Evolutionary conservation across 2,888 invertebrate species (phyloP).

Genomic region (Pyrocoelia pectoralis): DNA sequence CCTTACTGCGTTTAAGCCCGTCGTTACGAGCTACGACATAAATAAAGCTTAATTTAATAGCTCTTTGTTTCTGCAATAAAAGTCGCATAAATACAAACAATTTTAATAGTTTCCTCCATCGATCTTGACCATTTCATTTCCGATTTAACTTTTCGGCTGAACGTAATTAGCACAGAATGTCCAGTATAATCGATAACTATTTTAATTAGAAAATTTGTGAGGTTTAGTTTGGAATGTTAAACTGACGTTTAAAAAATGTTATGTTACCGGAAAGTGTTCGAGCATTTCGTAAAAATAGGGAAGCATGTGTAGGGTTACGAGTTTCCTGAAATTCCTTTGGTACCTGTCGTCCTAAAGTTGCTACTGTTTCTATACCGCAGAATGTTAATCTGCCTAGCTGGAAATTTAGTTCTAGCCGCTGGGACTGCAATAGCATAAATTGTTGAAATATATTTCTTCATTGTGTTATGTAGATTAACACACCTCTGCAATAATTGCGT

Average conservation of each 20-base stretch:
- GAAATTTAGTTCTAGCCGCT: slow-evolving; percentile 15
- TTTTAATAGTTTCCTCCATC: slow-evolving; percentile 4
- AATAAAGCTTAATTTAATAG: slow-evolving; percentile 35
- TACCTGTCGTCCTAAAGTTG: slow-evolving; percentile 13
- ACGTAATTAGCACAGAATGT: too few relatives aligned
- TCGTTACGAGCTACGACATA: slow-evolving; percentile 29
- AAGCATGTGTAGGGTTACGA: slow-evolving; percentile 3
- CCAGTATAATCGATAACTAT: too few relatives aligned
- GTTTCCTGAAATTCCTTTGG: slow-evolving; percentile 9
- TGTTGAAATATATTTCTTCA: slow-evolving; percentile 12
- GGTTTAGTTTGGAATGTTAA: slow-evolving; percentile 7
- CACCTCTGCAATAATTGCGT: not conserved
- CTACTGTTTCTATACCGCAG: slow-evolving; percentile 14
- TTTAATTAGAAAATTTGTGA: not conserved
- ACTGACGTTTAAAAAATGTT: not conserved
- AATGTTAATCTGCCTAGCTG: slow-evolving; percentile 12
- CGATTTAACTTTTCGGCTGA: not conserved
- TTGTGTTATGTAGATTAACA: not conserved
- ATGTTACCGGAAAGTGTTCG: not conserved
- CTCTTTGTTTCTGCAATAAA: slow-evolving; percentile 32
- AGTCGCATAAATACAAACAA: slow-evolving; percentile 29
- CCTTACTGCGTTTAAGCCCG: slow-evolving; percentile 35
- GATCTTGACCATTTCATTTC: not conserved
- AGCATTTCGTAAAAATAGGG: not conserved
- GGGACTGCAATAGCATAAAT: slow-evolving; percentile 10